Base-by-base conservation (phyloP, 2,797 vertebrate species). In the Distichodus sexfasciatus region DNA sequence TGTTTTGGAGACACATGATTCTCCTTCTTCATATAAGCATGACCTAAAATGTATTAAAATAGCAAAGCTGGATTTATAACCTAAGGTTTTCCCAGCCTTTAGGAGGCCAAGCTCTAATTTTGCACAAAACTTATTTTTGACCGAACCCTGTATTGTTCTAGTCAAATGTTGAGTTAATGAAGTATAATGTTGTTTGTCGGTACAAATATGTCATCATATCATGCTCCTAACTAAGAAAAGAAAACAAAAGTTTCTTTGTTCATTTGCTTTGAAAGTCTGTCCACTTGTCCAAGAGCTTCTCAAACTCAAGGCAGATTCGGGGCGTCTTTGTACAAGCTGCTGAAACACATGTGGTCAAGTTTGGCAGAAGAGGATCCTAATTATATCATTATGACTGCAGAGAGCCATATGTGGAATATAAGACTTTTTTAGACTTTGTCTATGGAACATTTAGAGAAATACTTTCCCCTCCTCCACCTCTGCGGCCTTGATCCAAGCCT, bases 371-470 rank as follows among this genome's bases (percentile, higher is more conserved):
- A 51, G 14, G 17, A 73, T 40, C 11, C 38, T 55, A 66, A 53
- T 66, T 40, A 48, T 35, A 63, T 46, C n/a, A 62, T 41, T 23
- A 26, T 4, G 6, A 24, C 47, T 23, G 43, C 44, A 41, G 21
- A 17, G 9, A 23, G n/a, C 21, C 66, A 33, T 19, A 11, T 41
- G 36, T 31, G 40, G 14, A 63, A 44, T 24, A 41, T 28, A 53
- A 60, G 4, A 69, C 47, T 24, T 54, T n/a, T 72, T 59, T 53
- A 11, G 21, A 38, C 58, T 48, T 54, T 33, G 41, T 69, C 17
- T 58, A 35, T 11, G 17, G 31, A 60, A 64, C 54, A 46, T 28
- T 38, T 0, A 38, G 50, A 41, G 11, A 35, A 23, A 36, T n/a
- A 23, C 15, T 29, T 9, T 2, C 38, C 6, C 10, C 17, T 58